phyloP scores from a whole-genome alignment of 2,797 vertebrate species.

The Cyprinella venusta region DNA sequence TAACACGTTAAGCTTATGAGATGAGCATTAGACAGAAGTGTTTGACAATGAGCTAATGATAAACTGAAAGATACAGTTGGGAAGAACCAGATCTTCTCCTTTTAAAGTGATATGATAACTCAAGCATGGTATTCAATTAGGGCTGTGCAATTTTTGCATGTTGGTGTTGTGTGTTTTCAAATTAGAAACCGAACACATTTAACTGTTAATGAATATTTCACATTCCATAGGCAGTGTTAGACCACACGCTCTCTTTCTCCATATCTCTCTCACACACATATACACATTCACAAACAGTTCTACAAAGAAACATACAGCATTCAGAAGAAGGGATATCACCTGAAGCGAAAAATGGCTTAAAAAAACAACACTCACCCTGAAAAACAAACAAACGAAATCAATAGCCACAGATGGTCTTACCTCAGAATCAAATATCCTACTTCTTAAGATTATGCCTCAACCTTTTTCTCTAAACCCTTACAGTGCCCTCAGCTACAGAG shows the following conservation, averaged over 20 bases:
- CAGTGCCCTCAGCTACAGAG: conserved; percentile 50
- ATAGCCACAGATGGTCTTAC: conserved; percentile 56
- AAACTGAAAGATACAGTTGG: neutral
- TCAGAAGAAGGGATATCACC: conserved; percentile 28
- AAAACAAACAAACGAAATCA: conserved; percentile 41
- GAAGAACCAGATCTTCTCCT: neutral
- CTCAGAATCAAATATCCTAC: conserved; percentile 54
- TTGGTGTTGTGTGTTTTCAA: conserved; percentile 1
- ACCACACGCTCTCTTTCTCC: neutral
- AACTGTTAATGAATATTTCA: conserved; percentile 29
- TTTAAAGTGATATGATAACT: neutral
- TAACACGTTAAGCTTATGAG: neutral
- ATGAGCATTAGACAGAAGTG: conserved; percentile 1
- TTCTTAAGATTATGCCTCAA: conserved; percentile 53
- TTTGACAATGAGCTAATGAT: neutral
- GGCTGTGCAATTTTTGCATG: neutral
- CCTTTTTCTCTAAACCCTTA: conserved; percentile 33
- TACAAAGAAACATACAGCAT: conserved; percentile 27
- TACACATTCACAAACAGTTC: conserved; percentile 28
- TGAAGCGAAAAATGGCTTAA: conserved; percentile 40
- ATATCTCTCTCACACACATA: neutral
- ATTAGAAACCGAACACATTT: conserved; percentile 20
- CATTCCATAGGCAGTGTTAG: conserved; percentile 11
- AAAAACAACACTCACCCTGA: conserved; percentile 33
- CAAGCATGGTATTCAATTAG: neutral